Base-by-base conservation (phyloP, 2,888 invertebrate genomes). In the Trypoxylon attenuatum region DNA sequence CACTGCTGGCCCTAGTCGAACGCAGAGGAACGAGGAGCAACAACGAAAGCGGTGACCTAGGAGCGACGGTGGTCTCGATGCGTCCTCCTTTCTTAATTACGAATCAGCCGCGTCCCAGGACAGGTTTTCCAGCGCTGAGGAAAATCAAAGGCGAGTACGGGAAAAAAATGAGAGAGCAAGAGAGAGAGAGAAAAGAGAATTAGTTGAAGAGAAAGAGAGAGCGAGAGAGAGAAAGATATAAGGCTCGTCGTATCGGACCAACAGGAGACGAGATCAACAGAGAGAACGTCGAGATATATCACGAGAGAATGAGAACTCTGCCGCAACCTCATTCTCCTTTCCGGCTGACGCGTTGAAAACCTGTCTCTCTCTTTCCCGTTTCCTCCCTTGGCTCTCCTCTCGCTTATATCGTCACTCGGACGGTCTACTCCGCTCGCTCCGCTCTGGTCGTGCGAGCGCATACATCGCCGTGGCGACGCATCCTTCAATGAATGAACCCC, bases 281-380 rank as follows among this genome's bases (percentile, higher is more conserved):
- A 19, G 23, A 53, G 53, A 47, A 27, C n/a, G n/a, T n/a, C n/a
- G 59, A 13, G 43, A 61, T 62, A 68, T 66, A 71, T 73, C 65
- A 65, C 59, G 63, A 62, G 65, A 67, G 73, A 71, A 73, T 52
- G 71, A 73, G 76, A 71, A 71, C 76, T 69, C 57, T 43, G 66
- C 66, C 69, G 71, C 71, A 76, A 71, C 76, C 76, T 73, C 76
- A 66, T 73, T 76, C 73, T 68, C 72, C 61, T 71, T 72, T 72
- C 72, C 71, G 71, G 71, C 71, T 72, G 60, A 60, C 68, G 61
- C 65, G 71, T 64, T 71, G 67, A 70, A 71, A 64, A 67, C 55
- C 68, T 55, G 59, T 60, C 59, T 39, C 64, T 45, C 54, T 46
- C 47, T 46, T 27, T 47, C 18, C 21, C 25, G 15, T 18, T 18